A percentile compares a stretch with the other conserved stretches of the same genome.
Evolutionary conservation across 2,888 invertebrate genomes (phyloP).

Genomic region (Aethes cnicana): DNA sequence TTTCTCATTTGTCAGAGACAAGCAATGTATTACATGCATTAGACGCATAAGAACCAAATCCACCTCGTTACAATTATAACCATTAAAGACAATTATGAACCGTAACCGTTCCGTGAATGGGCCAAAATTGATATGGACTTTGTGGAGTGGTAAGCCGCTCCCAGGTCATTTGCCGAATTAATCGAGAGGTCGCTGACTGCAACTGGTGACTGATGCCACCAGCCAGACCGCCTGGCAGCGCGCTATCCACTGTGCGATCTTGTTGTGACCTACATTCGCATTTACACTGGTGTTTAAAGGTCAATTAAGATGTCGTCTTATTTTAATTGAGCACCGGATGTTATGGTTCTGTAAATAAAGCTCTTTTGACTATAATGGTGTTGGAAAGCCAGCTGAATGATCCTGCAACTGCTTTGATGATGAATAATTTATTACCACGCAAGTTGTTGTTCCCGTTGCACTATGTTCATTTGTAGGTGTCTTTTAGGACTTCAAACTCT

Average conservation of each 20-base stretch:
- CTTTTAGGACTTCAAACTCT: too few relatives aligned
- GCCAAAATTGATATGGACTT: not conserved
- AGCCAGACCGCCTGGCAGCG: conserved; percentile 20
- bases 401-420: too few relatives aligned
- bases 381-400: too few relatives aligned
- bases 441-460: too few relatives aligned
- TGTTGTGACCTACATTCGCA: conserved; percentile 12
- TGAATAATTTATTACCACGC: too few relatives aligned
- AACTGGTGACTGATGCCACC: conserved; percentile 7
- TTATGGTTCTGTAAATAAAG: too few relatives aligned
- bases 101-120: not conserved
- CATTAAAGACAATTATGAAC: not conserved
- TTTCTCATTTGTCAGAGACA: too few relatives aligned
- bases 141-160: conserved; percentile 10
- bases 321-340: too few relatives aligned
- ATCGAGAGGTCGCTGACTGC: conserved; percentile 14
- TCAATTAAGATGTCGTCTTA: not conserved
- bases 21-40: too few relatives aligned
- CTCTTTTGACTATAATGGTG: too few relatives aligned
- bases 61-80: not conserved
- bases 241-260: conserved; percentile 10
- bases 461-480: too few relatives aligned
- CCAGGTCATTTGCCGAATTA: conserved; percentile 24
- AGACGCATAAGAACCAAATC: too few relatives aligned
- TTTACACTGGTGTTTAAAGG: conserved; percentile 13